Base-by-base conservation (phyloP, 2,888 invertebrate species). In the Oeneis ivallda region DNA sequence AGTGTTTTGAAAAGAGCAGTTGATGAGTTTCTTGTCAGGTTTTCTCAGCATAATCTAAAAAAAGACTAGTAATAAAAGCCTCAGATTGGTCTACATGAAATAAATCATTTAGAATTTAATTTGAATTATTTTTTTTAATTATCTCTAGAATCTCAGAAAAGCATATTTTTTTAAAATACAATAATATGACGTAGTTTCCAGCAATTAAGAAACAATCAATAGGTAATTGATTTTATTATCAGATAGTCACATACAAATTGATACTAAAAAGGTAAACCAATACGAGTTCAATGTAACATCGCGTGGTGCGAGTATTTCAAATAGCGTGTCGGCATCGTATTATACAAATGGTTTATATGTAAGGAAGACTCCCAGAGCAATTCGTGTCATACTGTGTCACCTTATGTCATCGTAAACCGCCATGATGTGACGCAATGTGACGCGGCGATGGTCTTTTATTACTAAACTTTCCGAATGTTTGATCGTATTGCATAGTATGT, bases 351-450 rank as follows among this genome's bases (percentile, higher is more conserved):
- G 64, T 69, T 67, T 66, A 69, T 43, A 62, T 54, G 53, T 10
- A 39, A 53, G 67, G 67, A 65, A 65, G 61, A 62, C 58, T 62
- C 62, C 53, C 52, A 45, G 45, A 58, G 67, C 58, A 64, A 62
- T 64, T 64, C 58, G 39, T 61, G 58, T 62, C 66, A 58, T 64
- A 62, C 64, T 56, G 66, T 66, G 70, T 68, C 68, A 70, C 65
- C 70, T 70, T 66, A 62, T 70, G 70, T 68, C 70, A 66, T 64
- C 70, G 65, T 70, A 70, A 70, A 70, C 68, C 61, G 49, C 50
- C 53, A 62, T 58, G 64, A 64, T 41, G 61, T 66, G 68, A 68
- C 68, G 58, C 58, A 45, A 60, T 59, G 50, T 45, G 49, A 68
- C 59, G 39, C 41, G 56, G 15, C 19, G 56, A 56, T 56, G 39